phyloP scores from a whole-genome alignment of 2,113 vertebrate species.

The Indicator indicator region DNA sequence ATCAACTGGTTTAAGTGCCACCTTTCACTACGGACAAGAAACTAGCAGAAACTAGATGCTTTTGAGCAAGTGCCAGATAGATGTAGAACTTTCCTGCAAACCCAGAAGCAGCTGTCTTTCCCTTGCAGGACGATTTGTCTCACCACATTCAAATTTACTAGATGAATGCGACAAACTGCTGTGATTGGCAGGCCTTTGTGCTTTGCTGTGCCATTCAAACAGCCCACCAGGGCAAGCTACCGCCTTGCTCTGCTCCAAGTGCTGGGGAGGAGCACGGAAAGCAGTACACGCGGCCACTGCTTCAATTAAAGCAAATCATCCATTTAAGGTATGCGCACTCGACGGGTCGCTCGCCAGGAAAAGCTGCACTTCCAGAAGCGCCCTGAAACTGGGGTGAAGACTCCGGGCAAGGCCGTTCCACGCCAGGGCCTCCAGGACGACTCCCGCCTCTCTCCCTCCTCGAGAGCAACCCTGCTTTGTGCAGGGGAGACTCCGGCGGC shows the following conservation, averaged over 20 bases:
- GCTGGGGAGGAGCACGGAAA: neutral
- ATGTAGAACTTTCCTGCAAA: accelerated
- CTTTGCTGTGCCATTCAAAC: neutral
- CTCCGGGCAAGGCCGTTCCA: neutral
- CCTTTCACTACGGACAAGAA: neutral
- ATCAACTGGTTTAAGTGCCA: neutral
- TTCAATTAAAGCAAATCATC: neutral
- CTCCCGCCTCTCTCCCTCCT: too few species aligned
- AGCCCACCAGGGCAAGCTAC: neutral
- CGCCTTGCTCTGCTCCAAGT: neutral
- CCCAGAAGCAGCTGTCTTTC: neutral
- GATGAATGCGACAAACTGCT: accelerated
- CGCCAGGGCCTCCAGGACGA: neutral
- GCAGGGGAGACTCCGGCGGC: too few species aligned
- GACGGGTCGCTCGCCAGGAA: too few species aligned
- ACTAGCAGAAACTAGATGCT: neutral
- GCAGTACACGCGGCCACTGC: neutral
- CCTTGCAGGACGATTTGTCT: neutral
- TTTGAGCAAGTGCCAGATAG: neutral
- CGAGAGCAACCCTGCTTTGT: neutral
- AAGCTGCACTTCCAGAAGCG: neutral
- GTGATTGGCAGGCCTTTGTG: neutral
- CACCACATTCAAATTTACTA: accelerated
- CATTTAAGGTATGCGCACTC: neutral
- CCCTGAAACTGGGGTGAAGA: neutral